Evolutionary conservation across 2,888 invertebrate genomes (phyloP).

Genomic region (Oscheius myriophilus): DNA sequence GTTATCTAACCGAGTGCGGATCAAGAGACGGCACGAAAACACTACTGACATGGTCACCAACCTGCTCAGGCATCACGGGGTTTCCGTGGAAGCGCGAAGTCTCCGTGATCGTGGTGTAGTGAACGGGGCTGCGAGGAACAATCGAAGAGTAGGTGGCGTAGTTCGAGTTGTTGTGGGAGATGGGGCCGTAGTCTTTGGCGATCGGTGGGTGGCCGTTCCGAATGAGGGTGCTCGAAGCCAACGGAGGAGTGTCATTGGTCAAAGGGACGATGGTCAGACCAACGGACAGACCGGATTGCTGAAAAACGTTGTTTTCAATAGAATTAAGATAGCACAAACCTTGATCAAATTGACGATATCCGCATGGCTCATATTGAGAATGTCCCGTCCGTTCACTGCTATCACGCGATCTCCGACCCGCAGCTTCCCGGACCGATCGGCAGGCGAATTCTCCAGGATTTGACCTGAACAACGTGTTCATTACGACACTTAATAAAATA

Average conservation of each 20-base stretch:
- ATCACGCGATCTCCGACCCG: conserved; percentile 90
- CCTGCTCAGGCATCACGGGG: conserved; percentile 14
- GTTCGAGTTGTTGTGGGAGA: conserved; percentile 13
- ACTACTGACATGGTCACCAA: background rate
- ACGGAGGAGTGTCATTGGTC: conserved; percentile 30
- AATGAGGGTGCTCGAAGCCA: conserved; percentile 43
- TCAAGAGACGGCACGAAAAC: background rate
- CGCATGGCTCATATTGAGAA: conserved; percentile 90
- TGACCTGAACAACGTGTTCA: conserved; percentile 78
- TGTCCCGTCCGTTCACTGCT: conserved; percentile 91
- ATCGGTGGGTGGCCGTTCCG: conserved; percentile 25
- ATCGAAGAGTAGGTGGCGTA: conserved; percentile 9
- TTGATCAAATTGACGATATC: conserved; percentile 97
- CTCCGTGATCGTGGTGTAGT: conserved; percentile 12
- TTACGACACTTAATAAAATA: background rate
- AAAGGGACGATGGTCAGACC: conserved; percentile 72
- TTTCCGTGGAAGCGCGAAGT: conserved; percentile 10
- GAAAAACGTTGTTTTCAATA: conserved; percentile 2
- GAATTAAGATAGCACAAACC: conserved; percentile 71
- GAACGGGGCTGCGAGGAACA: conserved; percentile 20
- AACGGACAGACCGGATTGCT: conserved; percentile 84
- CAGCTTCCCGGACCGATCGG: conserved; percentile 78
- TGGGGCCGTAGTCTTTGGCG: background rate
- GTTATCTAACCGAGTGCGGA: background rate
- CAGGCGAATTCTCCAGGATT: conserved; percentile 92